A percentile compares a stretch with the other conserved stretches of the same genome.
Conservation (phyloP, 2,113 vertebrate genomes). For the Sciurus niger region DNA sequence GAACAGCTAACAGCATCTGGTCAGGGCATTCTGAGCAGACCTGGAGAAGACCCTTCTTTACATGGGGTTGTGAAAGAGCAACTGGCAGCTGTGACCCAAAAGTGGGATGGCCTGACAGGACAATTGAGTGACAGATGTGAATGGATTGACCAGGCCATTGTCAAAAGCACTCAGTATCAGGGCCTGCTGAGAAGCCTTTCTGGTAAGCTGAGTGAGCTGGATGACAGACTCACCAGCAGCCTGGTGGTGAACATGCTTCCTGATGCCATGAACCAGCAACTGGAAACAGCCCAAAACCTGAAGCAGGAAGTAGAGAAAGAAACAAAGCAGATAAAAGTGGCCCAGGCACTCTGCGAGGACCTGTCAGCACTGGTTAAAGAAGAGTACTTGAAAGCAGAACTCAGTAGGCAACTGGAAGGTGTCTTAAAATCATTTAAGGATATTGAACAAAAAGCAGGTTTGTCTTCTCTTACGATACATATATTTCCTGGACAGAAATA, state of each 20-base stretch:
- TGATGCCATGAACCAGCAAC: slow-evolving; percentile 94
- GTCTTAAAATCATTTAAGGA: slow-evolving; percentile 95
- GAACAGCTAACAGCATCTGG: slow-evolving; percentile 93
- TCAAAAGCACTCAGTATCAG: slow-evolving; percentile 95
- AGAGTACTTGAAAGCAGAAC: slow-evolving; percentile 96
- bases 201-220: slow-evolving; percentile 90
- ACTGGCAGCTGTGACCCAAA: slow-evolving; percentile 91
- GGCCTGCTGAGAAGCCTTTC: slow-evolving; percentile 91
- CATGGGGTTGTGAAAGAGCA: slow-evolving; percentile 91
- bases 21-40: slow-evolving; percentile 91
- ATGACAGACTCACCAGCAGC: slow-evolving; percentile 90
- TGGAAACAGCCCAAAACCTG: slow-evolving; percentile 92
- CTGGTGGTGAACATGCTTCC: slow-evolving; percentile 92
- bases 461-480: slow-evolving; percentile 73
- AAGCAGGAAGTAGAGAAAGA: slow-evolving; percentile 93
- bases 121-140: slow-evolving; percentile 93
- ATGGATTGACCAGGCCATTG: slow-evolving; percentile 93
- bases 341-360: slow-evolving; percentile 92
- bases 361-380: slow-evolving; percentile 94
- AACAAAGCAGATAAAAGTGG: slow-evolving; percentile 91
- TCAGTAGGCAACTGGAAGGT: slow-evolving; percentile 94
- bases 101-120: slow-evolving; percentile 94
- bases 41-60: slow-evolving; percentile 88
- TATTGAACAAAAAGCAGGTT: slow-evolving; percentile 97
- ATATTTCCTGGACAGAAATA: neutral